These are phyloP conservation scores for Drosophila lini DNA, from an alignment of 1,140 invertebrate species.

Conservation along the genomic window DNA sequence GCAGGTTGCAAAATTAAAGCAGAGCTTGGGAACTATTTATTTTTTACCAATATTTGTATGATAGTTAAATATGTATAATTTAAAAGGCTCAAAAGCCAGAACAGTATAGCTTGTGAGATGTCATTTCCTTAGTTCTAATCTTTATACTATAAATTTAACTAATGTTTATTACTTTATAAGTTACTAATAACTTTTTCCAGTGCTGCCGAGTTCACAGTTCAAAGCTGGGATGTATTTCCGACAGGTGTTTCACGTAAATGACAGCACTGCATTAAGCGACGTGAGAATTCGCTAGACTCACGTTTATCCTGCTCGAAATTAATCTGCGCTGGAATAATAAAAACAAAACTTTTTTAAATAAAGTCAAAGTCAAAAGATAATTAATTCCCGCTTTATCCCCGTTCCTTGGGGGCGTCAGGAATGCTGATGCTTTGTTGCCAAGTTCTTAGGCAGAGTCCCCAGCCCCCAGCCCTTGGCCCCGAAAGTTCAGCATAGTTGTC, in stretches of 20 bases:
- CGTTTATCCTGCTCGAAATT: conserved; percentile 17
- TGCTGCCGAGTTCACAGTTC: background rate
- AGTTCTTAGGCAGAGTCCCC: conserved; percentile 45
- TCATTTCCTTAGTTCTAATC: too few species aligned
- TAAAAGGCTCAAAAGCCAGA: too few species aligned
- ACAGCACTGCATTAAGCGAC: conserved; percentile 13
- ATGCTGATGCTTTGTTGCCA: conserved; percentile 40
- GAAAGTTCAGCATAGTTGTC: conserved; percentile 29
- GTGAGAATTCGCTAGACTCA: conserved; percentile 21
- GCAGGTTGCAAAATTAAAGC: background rate
- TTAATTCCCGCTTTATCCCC: conserved; percentile 60
- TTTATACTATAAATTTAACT: background rate
- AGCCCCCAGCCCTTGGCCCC: background rate
- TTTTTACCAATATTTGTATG: too few species aligned
- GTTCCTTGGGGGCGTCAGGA: conserved; percentile 25
- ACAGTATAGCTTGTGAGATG: too few species aligned
- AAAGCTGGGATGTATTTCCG: conserved; percentile 9
- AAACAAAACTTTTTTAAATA: conserved; percentile 56
- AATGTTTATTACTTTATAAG: background rate
- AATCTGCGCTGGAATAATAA: conserved; percentile 1
- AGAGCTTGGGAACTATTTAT: background rate
- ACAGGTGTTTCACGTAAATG: conserved; percentile 5
- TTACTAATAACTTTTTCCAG: background rate
- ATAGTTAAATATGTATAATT: too few species aligned
- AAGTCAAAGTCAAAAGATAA: conserved; percentile 65